A percentile compares a stretch with the other conserved stretches of the same genome.
Evolutionary conservation across 1,140 invertebrate species (phyloP).

Genomic region (Brachionus sp.): DNA sequence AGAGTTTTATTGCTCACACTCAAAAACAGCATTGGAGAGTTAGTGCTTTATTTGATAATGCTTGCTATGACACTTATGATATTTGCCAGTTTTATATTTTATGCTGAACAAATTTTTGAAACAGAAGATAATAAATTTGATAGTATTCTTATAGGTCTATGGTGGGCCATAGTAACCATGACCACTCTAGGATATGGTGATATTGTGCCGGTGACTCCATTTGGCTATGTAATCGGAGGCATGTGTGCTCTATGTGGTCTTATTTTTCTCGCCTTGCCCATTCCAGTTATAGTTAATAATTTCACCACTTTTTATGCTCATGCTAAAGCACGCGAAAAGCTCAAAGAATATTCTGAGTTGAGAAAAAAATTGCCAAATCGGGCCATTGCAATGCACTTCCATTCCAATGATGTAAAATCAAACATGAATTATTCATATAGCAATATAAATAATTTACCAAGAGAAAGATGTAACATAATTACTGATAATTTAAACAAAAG

Average conservation of each 20-base stretch:
- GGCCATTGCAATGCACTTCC: not conserved
- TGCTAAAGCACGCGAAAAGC: constrained; percentile 7
- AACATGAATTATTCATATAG: not conserved
- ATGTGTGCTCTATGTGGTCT: constrained; percentile 44
- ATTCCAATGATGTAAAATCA: constrained; percentile 27
- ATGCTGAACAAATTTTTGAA: constrained; percentile 72
- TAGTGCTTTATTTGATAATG: constrained; percentile 80
- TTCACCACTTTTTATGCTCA: constrained; percentile 44
- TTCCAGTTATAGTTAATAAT: constrained; percentile 46
- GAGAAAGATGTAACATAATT: not conserved
- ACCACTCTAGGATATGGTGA: constrained; percentile 47
- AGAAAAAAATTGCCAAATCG: constrained; percentile 2
- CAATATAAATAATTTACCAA: not conserved
- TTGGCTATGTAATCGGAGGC: constrained; percentile 36
- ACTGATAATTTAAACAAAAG: not conserved
- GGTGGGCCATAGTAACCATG: constrained; percentile 47
- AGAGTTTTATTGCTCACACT: constrained; percentile 56
- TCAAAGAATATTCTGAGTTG: constrained; percentile 30
- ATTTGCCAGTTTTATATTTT: constrained; percentile 92
- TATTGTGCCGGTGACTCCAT: constrained; percentile 24
- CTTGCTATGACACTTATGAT: constrained; percentile 91
- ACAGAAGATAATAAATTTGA: constrained; percentile 42
- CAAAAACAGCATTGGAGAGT: constrained; percentile 56
- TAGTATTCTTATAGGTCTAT: constrained; percentile 12
- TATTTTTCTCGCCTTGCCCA: constrained; percentile 25